Evolutionary conservation across 2,113 vertebrate species (phyloP).

Genomic region (Silurus glanis): DNA sequence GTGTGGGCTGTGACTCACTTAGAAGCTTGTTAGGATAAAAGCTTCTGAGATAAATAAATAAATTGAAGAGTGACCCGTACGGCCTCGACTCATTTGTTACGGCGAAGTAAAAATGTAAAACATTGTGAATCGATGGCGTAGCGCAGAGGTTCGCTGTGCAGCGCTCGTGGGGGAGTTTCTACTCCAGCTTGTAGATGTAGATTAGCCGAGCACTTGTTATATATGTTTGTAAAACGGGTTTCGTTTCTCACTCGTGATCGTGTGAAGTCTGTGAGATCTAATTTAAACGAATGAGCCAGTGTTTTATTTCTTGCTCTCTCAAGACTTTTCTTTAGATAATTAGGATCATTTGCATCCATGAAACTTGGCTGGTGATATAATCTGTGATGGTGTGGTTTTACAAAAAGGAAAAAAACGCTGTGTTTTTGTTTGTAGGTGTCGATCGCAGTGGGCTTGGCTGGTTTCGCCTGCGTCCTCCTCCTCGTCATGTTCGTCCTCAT

Average conservation of each 20-base stretch:
- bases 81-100: background rate
- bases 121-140: background rate
- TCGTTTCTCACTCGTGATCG: background rate
- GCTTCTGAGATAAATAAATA: background rate
- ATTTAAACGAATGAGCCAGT: background rate
- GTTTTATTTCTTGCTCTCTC: background rate
- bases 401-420: background rate
- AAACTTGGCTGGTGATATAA: background rate
- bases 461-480: constrained; percentile 87
- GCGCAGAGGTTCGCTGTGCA: background rate
- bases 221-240: background rate
- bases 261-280: background rate
- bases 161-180: background rate
- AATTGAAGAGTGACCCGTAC: background rate
- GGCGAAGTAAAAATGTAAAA: background rate
- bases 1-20: background rate
- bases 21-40: background rate
- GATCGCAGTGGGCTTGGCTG: constrained; percentile 88
- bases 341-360: background rate
- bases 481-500: constrained; percentile 90
- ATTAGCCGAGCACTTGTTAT: background rate
- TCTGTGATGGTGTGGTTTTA: background rate
- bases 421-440: constrained; percentile 77
- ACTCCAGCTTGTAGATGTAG: background rate
- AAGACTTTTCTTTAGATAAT: background rate